Base-by-base conservation (phyloP, 2,888 invertebrate genomes). In the Vandiemenella viatica region DNA sequence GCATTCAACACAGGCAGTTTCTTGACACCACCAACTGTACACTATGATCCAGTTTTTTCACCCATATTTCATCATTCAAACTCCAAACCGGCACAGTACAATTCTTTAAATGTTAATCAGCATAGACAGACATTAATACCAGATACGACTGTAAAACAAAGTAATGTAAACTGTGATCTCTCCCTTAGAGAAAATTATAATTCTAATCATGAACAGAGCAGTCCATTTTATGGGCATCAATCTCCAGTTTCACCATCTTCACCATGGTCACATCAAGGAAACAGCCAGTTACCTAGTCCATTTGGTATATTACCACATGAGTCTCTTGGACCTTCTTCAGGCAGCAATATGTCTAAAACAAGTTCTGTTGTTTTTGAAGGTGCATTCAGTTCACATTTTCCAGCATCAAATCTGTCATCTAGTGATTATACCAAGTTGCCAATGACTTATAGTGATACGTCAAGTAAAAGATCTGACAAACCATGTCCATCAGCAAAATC, bases 21-120 rank as follows among this genome's bases (percentile, higher is more conserved):
- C 63, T 68, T 86, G 40, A 79, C 84, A 43, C 80, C 83, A 43
- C 78, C 83, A 51, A 75, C 83, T 37, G 83, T 83, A 52, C 79
- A 79, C 58, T 88, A 87, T 66, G 87, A 87, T 65, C 76, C 81
- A 58, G 84, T 87, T 50, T 87, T 88, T 63, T 79, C 83, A 56
- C 86, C 87, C 53, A 67, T 87, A 54, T 86, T 87, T 67, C 86
- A 86, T 65, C 84, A 83, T 70, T 77, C 80, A 47, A 79, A 77
- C 56, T 75, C 80, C 10, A 83, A 83, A 65, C 81, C 81, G 58
- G 79, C 81, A 55, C 80, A 80, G 62, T 82, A 81, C 63, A 77
- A 80, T 65, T 71, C 75, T 61, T 80, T 62, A n/a, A 65, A 65
- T 50, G 64, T 63, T 47, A 60, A 55, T 37, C 57, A 55, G 43